Evolutionary conservation across 2,888 invertebrate genomes (phyloP).

Genomic region (Belgica antarctica): DNA sequence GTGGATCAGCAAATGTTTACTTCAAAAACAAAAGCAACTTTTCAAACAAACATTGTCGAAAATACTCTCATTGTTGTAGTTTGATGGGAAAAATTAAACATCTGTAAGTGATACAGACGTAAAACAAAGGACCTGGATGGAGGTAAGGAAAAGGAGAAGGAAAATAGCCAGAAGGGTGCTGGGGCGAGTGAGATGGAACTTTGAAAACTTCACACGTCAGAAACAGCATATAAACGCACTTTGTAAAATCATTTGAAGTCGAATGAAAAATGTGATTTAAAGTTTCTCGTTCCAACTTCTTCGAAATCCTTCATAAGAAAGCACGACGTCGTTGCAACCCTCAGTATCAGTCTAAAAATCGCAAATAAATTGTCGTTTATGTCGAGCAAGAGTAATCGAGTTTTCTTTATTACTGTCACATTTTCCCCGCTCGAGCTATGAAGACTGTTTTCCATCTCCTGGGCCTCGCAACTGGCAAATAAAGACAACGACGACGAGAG

Average conservation of each 20-base stretch:
- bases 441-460: neutral
- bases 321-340: neutral
- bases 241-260: neutral
- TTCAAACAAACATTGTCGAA: conserved; percentile 20
- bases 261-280: neutral
- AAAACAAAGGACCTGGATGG: neutral
- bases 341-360: neutral
- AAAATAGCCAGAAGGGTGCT: neutral
- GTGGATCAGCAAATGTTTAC: conserved; percentile 26
- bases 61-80: neutral
- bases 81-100: conserved; percentile 25
- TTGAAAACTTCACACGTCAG: conserved; percentile 16
- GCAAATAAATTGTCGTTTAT: conserved; percentile 33
- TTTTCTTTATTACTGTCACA: conserved; percentile 29
- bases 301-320: conserved; percentile 12
- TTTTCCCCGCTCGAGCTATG: neutral
- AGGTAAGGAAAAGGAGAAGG: neutral
- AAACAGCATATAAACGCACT: conserved; percentile 1
- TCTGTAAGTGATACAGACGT: conserved; percentile 30
- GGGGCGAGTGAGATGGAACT: neutral
- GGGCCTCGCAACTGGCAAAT: too few relatives aligned
- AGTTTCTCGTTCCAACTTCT: neutral
- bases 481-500: too few relatives aligned
- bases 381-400: conserved; percentile 30
- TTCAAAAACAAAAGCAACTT: conserved; percentile 16